A percentile compares a stretch with the other conserved stretches of the same genome.
phyloP scores from a whole-genome alignment of 92 coral and sea anemone species.

The Desmophyllum pertusum region DNA sequence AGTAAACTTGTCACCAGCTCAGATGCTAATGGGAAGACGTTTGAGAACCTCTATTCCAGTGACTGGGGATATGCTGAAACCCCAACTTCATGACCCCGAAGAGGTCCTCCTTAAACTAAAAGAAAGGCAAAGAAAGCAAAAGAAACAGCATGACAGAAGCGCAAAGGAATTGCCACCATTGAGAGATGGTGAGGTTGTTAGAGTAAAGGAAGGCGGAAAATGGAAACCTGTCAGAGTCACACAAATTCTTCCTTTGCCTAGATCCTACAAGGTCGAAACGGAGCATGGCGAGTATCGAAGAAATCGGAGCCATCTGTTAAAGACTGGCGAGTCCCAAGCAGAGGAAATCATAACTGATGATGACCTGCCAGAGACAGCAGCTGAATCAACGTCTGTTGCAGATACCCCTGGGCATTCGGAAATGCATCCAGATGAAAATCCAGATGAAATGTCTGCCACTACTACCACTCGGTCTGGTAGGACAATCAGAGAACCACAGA shows the following conservation, averaged over 20 bases:
- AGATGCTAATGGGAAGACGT: slow-evolving; percentile 46
- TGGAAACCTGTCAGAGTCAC: slow-evolving; percentile 41
- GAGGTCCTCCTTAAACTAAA: too few species aligned
- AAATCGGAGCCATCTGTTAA: too few species aligned
- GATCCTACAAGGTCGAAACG: too few species aligned
- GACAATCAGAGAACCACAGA: slow-evolving; percentile 10
- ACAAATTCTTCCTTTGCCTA: too few species aligned
- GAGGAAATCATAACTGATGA: too few species aligned
- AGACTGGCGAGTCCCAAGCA: too few species aligned
- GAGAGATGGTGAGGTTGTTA: slow-evolving; percentile 54
- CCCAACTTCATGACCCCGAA: slow-evolving; percentile 18
- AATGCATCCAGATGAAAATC: too few species aligned
- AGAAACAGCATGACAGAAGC: slow-evolving; percentile 49
- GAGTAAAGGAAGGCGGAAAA: slow-evolving; percentile 26
- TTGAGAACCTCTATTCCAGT: slow-evolving; percentile 50
- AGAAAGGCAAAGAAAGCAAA: too few species aligned
- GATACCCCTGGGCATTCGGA: neutral
- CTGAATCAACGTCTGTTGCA: neutral
- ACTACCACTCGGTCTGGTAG: slow-evolving; percentile 12
- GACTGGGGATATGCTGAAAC: slow-evolving; percentile 34
- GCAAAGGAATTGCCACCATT: slow-evolving; percentile 48
- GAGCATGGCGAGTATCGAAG: too few species aligned
- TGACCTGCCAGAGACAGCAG: too few species aligned
- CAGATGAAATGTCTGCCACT: neutral
- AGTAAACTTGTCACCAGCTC: slow-evolving; percentile 41